These are phyloP conservation scores for Neopipo cinnamomea DNA, from an alignment of 2,113 vertebrate species.

Conservation along the genomic window DNA sequence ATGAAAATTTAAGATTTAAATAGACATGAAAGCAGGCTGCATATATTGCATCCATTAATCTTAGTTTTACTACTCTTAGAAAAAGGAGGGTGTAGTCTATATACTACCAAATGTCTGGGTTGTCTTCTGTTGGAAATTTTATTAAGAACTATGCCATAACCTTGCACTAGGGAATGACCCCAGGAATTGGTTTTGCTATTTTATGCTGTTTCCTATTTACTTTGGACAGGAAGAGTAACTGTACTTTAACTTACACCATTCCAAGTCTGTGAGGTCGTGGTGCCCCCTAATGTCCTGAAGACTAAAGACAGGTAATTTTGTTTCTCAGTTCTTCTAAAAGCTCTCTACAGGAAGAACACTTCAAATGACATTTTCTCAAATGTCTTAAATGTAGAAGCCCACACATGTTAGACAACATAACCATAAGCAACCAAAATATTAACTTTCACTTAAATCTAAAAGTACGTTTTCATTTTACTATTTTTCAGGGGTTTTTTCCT, in stretches of 20 bases:
- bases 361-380: background rate
- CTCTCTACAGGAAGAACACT: background rate
- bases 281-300: conserved; percentile 39
- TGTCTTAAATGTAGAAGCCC: background rate
- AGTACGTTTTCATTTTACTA: background rate
- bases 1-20: conserved; percentile 19
- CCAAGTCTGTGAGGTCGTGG: background rate
- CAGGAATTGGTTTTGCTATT: background rate
- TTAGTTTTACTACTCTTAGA: background rate
- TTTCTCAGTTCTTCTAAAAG: background rate
- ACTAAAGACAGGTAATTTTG: background rate
- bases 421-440: background rate
- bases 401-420: background rate
- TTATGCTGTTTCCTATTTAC: background rate
- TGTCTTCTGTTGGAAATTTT: background rate
- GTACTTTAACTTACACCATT: background rate
- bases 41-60: background rate
- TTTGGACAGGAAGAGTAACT: background rate
- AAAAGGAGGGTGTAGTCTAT: background rate
- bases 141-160: background rate
- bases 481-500: background rate
- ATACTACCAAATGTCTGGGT: background rate
- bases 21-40: background rate
- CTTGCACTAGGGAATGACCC: background rate
- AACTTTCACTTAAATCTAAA: background rate